Evolutionary conservation across 2,113 vertebrate genomes (phyloP).

Genomic region (Dunckerocampus dactyliophorus): DNA sequence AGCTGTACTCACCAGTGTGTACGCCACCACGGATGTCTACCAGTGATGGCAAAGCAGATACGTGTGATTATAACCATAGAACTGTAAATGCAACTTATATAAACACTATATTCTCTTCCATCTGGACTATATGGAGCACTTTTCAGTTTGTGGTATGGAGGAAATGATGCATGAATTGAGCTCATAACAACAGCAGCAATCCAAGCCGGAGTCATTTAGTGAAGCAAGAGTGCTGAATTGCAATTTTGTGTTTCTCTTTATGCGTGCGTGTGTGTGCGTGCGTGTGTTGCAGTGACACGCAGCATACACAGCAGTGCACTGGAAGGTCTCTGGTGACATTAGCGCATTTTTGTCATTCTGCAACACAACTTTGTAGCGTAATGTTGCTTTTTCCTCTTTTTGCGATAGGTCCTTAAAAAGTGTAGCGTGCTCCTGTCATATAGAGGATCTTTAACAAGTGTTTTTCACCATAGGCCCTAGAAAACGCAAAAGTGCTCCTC

Average conservation of each 20-base stretch:
- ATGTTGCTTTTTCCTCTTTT: slow-evolving; percentile 15
- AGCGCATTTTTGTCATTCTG: slow-evolving; percentile 17
- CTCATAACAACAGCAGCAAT: not conserved
- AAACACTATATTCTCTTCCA: not conserved
- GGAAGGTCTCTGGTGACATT: not conserved
- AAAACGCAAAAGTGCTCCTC: too few relatives aligned
- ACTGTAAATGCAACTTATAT: too few relatives aligned
- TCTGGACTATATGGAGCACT: not conserved
- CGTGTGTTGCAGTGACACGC: not conserved
- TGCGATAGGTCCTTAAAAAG: too few relatives aligned
- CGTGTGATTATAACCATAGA: too few relatives aligned
- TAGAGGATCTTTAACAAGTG: too few relatives aligned
- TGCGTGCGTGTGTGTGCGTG: too few relatives aligned
- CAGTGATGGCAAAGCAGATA: too few relatives aligned
- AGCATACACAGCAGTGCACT: not conserved
- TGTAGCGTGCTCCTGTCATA: too few relatives aligned
- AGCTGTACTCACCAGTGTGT: too few relatives aligned
- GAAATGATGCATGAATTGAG: not conserved
- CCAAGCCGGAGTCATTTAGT: not conserved
- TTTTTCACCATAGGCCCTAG: too few relatives aligned
- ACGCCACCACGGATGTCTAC: too few relatives aligned
- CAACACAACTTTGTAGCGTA: slow-evolving; percentile 27
- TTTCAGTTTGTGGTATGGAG: not conserved
- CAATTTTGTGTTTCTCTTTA: not conserved
- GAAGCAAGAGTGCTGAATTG: not conserved